Evolutionary conservation across 2,888 invertebrate genomes (phyloP).

Genomic region (Archaeoteleia sp.): DNA sequence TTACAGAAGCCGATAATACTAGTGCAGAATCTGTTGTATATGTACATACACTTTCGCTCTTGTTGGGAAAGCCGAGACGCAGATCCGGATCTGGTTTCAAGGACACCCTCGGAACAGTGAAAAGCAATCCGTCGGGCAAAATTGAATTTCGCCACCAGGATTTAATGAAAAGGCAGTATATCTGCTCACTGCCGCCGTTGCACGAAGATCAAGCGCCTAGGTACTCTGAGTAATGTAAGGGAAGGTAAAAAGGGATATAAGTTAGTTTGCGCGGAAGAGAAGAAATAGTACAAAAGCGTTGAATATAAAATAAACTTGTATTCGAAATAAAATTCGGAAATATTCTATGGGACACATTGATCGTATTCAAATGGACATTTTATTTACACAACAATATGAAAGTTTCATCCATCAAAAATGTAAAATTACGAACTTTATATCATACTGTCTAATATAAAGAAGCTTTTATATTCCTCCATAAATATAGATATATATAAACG

Average conservation of each 20-base stretch:
- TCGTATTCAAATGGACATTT: too few species aligned
- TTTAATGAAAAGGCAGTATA: conserved; percentile 52
- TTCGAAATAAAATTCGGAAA: too few species aligned
- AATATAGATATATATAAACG: too few species aligned
- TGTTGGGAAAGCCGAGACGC: conserved; percentile 59
- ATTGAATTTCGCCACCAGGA: conserved; percentile 68
- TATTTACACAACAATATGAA: too few species aligned
- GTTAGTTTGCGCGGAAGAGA: conserved; percentile 40
- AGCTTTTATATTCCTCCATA: too few species aligned
- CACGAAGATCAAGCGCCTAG: conserved; percentile 45
- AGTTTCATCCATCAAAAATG: too few species aligned
- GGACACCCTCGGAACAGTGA: conserved; percentile 64
- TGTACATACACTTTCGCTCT: conserved; percentile 37
- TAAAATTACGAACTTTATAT: too few species aligned
- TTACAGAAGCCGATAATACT: conserved; percentile 47
- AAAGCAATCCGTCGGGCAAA: conserved; percentile 71
- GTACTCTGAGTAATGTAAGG: conserved; percentile 34
- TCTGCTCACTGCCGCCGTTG: conserved; percentile 29
- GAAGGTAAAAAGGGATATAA: conserved; percentile 41
- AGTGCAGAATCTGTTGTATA: conserved; percentile 39
- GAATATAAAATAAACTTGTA: conserved; percentile 33
- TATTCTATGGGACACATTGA: too few species aligned
- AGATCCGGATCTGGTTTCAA: conserved; percentile 71
- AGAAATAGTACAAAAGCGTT: conserved; percentile 23
- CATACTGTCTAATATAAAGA: too few species aligned